Conservation (phyloP, 2,888 invertebrate species). For the Melieria picta region DNA sequence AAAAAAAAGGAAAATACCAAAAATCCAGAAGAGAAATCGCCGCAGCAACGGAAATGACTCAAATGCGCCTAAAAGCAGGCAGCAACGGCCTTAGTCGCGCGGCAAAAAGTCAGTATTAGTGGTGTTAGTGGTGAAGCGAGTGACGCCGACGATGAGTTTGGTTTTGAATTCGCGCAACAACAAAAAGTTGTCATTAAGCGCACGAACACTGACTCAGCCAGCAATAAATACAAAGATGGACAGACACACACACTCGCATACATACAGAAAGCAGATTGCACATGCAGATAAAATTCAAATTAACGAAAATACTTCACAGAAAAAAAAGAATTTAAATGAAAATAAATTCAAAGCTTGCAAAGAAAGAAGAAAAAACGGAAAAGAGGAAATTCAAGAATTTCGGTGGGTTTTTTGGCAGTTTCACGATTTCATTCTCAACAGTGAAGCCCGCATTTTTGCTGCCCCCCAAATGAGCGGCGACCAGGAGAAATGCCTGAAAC, state of each 20-base stretch:
- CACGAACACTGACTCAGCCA: too few species aligned
- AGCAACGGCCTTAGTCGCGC: background rate
- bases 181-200: conserved; percentile 19
- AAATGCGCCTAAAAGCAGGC: background rate
- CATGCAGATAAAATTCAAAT: conserved; percentile 44
- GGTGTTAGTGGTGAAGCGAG: background rate
- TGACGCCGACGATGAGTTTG: background rate
- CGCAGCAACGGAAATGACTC: conserved; percentile 14
- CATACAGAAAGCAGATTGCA: conserved; percentile 39
- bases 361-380: background rate
- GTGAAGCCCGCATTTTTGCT: too few species aligned
- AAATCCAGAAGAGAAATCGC: background rate
- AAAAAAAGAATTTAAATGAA: conserved; percentile 15
- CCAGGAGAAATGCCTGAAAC: background rate
- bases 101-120: background rate
- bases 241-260: background rate
- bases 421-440: too few species aligned
- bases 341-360: conserved; percentile 16
- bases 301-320: conserved; percentile 36
- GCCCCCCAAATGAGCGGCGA: background rate
- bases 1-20: background rate
- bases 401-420: background rate
- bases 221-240: conserved; percentile 6
- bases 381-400: background rate
- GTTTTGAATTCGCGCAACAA: conserved; percentile 19